Evolutionary conservation across 2,113 vertebrate species (phyloP), one percentile per base, ranked within the genome.

Genomic region (Pelmatolapia mariae): DNA sequence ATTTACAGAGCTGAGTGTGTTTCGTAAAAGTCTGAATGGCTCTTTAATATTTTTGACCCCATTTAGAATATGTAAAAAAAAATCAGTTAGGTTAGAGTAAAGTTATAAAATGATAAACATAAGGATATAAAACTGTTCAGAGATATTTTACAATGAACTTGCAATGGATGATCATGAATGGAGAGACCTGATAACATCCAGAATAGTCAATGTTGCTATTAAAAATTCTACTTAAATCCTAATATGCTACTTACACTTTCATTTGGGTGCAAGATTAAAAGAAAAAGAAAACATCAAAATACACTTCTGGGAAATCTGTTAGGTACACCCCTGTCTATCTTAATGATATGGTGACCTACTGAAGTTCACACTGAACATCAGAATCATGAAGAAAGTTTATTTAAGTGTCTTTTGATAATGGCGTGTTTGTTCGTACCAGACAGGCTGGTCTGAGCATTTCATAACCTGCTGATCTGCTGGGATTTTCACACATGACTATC

Each of bases 1-100:
- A 80, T 84, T 83, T 86, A 80, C 83, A 68, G 47, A 84, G 81
- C 36, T 6, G 13, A 79, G 47, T 29, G 45, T 83, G 76, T 86
- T 78, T 29, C 24, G 38, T 86, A 22, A 90, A 85, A 79, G 86
- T 38, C 56, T 82, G 81, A 83, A 33, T 82, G 47, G 22, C 76
- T 50, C 66, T 86, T 82, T 47, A 66, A 81, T 79, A 82, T 82
- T 47, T 82, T 40, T 45, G 66, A 7, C 66, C 22, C 22, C 36
- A 36, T 82, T 18, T 19, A 8, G 29, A 71, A 36, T n/a, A 19
- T 4, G 3, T 24, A 36, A 56, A 33, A 52, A 52, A 3, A 83
- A 13, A 19, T 54, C 24, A 71, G 12, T 11, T 50, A 50, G 16
- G 66, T 83, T 45, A 61, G 2, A 5, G 11, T 63, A 59, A 87